Evolutionary conservation across 1,140 invertebrate species (phyloP).

Genomic region (Dendroctonus valens): DNA sequence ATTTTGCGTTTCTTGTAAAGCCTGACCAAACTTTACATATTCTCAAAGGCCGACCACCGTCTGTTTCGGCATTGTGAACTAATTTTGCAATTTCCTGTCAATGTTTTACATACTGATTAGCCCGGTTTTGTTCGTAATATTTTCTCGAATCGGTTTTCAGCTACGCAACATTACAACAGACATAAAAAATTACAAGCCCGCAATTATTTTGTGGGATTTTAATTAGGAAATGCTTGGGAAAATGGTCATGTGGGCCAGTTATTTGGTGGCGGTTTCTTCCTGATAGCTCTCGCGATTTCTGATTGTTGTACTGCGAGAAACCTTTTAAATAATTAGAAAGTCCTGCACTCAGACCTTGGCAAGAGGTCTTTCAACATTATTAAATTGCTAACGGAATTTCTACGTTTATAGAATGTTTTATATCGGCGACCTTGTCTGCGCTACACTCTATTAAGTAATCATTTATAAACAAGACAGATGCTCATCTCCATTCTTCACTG

Average conservation of each 20-base stretch:
- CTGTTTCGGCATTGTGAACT: constrained; percentile 5
- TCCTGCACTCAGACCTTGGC: constrained; percentile 1
- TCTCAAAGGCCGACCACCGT: constrained; percentile 1
- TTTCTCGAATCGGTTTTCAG: too few relatives aligned
- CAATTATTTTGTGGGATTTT: too few relatives aligned
- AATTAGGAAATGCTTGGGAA: too few relatives aligned
- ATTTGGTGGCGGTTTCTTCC: too few relatives aligned
- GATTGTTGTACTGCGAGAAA: too few relatives aligned
- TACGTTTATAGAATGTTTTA: constrained; percentile 17
- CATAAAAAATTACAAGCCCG: too few relatives aligned
- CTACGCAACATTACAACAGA: too few relatives aligned
- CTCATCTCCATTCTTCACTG: too few relatives aligned
- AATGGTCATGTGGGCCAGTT: too few relatives aligned
- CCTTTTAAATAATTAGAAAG: constrained; percentile 10
- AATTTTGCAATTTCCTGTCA: constrained; percentile 7
- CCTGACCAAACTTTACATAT: not conserved
- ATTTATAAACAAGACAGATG: not conserved
- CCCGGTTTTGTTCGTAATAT: not conserved
- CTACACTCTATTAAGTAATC: constrained; percentile 13
- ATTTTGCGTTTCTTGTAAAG: constrained; percentile 4
- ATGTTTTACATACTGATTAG: constrained; percentile 4
- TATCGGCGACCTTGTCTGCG: constrained; percentile 11
- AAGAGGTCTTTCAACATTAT: constrained; percentile 14
- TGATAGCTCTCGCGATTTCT: too few relatives aligned
- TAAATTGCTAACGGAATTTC: constrained; percentile 15